These are phyloP conservation scores for Premnoplex brunnescens DNA, from an alignment of 2,797 vertebrate species.

Conservation along the genomic window DNA sequence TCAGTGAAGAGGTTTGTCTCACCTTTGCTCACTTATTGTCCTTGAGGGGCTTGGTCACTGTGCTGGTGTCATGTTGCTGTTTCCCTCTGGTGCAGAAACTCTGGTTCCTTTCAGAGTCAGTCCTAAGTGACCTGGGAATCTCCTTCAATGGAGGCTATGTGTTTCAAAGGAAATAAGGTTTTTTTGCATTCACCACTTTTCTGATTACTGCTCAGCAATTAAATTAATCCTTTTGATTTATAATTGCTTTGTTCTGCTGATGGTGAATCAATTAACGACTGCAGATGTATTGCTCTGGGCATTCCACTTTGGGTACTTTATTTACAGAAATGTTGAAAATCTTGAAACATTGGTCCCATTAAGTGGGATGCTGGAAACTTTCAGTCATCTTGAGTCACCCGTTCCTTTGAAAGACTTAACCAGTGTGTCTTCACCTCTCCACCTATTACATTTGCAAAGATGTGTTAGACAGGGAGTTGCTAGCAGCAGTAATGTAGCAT, in stretches of 20 bases:
- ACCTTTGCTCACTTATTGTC: not conserved
- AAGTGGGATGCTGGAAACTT: not conserved
- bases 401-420: not conserved
- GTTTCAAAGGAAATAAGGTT: not conserved
- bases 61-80: accelerated
- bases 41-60: not conserved
- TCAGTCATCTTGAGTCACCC: not conserved
- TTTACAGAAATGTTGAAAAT: not conserved
- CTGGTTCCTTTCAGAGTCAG: not conserved
- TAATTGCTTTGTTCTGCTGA: not conserved
- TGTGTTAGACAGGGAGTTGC: not conserved
- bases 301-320: not conserved
- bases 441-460: not conserved
- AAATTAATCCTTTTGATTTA: not conserved
- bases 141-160: not conserved
- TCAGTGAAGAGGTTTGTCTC: not conserved
- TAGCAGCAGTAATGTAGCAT: not conserved
- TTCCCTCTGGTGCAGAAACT: not conserved
- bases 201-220: not conserved
- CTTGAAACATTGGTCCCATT: not conserved
- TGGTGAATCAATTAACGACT: not conserved
- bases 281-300: not conserved
- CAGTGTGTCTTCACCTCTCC: not conserved
- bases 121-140: not conserved
- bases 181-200: not conserved